Percentiles rank a stretch among this genome's conserved stretches.
phyloP scores from a whole-genome alignment of 2,113 vertebrate species.

The Acanthochromis polyacanthus region DNA sequence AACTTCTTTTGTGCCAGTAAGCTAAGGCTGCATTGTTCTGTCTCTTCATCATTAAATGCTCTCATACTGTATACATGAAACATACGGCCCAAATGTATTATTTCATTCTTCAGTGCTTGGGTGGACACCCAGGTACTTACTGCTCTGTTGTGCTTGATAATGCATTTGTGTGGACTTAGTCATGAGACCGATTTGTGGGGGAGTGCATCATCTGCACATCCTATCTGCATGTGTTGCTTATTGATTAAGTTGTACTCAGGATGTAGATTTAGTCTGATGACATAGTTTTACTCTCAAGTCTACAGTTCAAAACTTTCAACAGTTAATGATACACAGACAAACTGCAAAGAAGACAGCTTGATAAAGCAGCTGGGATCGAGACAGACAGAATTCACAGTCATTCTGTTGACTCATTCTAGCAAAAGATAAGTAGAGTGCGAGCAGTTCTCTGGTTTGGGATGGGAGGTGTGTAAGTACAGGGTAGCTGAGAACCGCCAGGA shows the following conservation, averaged over 20 bases:
- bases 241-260: neutral
- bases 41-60: neutral
- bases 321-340: slow-evolving; percentile 18
- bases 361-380: slow-evolving; percentile 54
- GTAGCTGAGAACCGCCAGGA: slow-evolving; percentile 59
- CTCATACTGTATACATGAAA: neutral
- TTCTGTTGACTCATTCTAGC: slow-evolving; percentile 61
- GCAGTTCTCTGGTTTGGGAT: slow-evolving; percentile 45
- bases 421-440: slow-evolving; percentile 63
- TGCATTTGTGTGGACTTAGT: slow-evolving; percentile 1
- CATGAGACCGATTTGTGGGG: neutral
- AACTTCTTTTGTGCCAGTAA: neutral
- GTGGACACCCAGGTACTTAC: neutral
- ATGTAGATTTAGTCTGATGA: neutral
- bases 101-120: neutral
- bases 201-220: neutral
- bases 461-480: slow-evolving; percentile 75
- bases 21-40: neutral
- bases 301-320: slow-evolving; percentile 12
- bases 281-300: neutral
- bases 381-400: slow-evolving; percentile 63
- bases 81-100: neutral
- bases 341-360: slow-evolving; percentile 44
- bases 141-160: neutral
- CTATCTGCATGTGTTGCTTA: neutral